Percentiles rank a stretch among this genome's conserved stretches.
Conservation (phyloP, 2,888 invertebrate species). For the Mythimna pallens region DNA sequence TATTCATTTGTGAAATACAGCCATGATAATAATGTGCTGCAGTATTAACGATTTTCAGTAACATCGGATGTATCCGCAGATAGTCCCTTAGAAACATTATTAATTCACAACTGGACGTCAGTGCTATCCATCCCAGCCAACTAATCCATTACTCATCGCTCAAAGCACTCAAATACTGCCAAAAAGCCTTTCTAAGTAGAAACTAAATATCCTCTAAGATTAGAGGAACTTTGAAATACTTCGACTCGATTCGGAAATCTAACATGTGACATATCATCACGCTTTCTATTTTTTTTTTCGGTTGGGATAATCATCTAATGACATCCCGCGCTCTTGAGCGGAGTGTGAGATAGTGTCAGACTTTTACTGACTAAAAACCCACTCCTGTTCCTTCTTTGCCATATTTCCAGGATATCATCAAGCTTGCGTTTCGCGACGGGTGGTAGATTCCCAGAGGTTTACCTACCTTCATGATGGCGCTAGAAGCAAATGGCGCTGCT, state of each 20-base stretch:
- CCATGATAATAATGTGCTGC: background rate
- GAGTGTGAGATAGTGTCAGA: too few relatives aligned
- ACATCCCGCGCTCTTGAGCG: too few relatives aligned
- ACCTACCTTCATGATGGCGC: too few relatives aligned
- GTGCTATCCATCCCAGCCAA: background rate
- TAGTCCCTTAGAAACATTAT: constrained; percentile 29
- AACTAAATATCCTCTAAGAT: constrained; percentile 13
- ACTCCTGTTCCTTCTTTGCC: too few relatives aligned
- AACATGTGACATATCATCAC: too few relatives aligned
- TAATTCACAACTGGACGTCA: constrained; percentile 29
- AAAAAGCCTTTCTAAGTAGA: constrained; percentile 32
- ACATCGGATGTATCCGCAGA: background rate
- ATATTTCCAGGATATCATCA: too few relatives aligned
- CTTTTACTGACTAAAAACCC: too few relatives aligned
- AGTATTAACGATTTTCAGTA: constrained; percentile 2
- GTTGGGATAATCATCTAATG: too few relatives aligned
- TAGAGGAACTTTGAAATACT: constrained; percentile 6
- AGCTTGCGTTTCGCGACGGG: too few relatives aligned
- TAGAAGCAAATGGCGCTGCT: too few relatives aligned
- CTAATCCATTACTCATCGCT: constrained; percentile 22
- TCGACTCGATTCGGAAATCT: background rate
- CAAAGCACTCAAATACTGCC: constrained; percentile 21
- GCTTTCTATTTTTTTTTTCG: too few relatives aligned
- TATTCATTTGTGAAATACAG: background rate
- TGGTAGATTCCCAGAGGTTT: too few relatives aligned